Evolutionary conservation across 1,140 invertebrate species (phyloP), one percentile per base, ranked within the genome.

Genomic region (Ganaspis sp.): DNA sequence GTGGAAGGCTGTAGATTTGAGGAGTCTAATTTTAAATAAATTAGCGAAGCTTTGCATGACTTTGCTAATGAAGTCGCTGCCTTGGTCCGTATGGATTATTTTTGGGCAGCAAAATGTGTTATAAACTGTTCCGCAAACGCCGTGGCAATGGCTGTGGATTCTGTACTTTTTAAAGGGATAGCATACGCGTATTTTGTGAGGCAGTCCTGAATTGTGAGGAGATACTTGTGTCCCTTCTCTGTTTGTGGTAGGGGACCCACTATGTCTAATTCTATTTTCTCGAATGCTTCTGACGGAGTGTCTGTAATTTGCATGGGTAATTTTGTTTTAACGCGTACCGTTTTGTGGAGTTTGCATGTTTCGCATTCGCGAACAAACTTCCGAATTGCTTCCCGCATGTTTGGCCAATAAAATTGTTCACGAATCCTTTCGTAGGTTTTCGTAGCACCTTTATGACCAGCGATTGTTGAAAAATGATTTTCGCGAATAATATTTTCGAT

Each of bases 151-250:
- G 21, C 9, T 9, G 21, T 64, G 4, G 23, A 26, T 23, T 64
- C 26, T 26, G 15, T 26, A 12, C 21, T 12, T 4, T 4, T 1
- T 12, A 64, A 15, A 1, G 54, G 54, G 8, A 64, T 29, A 15
- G 54, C 54, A 15, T 64, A 19, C 8, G 21, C 21, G 58, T 80
- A 89, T 80, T 88, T 89, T 0, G 85, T 83, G 17, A 90, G 49
- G 17, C 83, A 70, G 72, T 87, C 84, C 72, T 88, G 85, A 37
- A 85, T 69, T 1, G 86, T 87, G 3, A 89, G 40, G 37, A 88
- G 82, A 75, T 79, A 87, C 75, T 83, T 84, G 70, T 86, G 86
- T 4, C 84, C 83, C 1, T 37, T n/a, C 12, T 76, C 37, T 0
- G 82, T 82, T 64, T 74, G 21, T 2, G 81, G 79, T 38, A 87